Evolutionary conservation across 2,797 vertebrate genomes (phyloP).

Genomic region (Manis pentadactyla): DNA sequence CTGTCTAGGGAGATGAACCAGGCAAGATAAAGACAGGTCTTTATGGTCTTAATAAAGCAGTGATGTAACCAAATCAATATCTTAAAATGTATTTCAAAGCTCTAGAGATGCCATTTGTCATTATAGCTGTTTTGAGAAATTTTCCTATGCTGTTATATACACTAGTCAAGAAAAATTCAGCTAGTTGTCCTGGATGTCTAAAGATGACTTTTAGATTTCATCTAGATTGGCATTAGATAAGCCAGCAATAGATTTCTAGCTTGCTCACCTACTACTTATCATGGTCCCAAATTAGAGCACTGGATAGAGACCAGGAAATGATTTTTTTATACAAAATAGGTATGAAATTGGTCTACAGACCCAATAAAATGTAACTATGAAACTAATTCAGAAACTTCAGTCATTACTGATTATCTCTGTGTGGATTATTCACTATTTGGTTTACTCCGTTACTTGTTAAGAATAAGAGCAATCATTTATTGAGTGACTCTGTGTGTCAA

Average conservation of each 20-base stretch:
- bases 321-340: slow-evolving; percentile 4
- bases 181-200: background rate
- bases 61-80: slow-evolving; percentile 39
- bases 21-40: background rate
- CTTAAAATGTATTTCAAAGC: slow-evolving; percentile 46
- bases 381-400: background rate
- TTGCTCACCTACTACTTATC: background rate
- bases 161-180: slow-evolving; percentile 18
- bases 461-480: background rate
- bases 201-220: slow-evolving; percentile 48
- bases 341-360: background rate
- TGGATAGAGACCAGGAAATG: background rate
- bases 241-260: background rate
- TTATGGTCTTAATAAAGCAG: slow-evolving; percentile 53
- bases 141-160: background rate
- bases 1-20: slow-evolving; percentile 26
- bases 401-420: background rate
- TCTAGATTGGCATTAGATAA: slow-evolving; percentile 4
- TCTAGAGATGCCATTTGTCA: background rate
- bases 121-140: background rate
- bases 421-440: background rate
- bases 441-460: background rate
- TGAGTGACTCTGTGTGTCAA: background rate
- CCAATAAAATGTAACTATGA: background rate
- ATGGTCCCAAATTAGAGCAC: background rate